phyloP scores from a whole-genome alignment of 2,888 invertebrate species.

The Notocelia uddmanniana region DNA sequence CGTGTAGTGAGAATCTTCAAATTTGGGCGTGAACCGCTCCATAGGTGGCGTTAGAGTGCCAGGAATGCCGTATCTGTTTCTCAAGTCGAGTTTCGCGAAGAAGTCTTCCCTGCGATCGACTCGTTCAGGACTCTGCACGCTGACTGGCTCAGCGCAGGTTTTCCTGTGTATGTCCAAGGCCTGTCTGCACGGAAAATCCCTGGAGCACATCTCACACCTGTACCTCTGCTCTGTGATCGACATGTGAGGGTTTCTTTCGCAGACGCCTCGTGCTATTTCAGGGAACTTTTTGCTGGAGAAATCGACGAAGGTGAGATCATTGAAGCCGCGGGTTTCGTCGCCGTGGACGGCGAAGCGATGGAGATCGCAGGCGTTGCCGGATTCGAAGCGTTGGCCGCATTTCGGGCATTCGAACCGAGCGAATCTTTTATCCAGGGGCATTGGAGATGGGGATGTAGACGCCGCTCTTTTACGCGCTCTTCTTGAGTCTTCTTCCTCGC shows the following conservation, averaged over 20 bases:
- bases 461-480: conserved; percentile 76
- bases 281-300: conserved; percentile 93
- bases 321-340: conserved; percentile 87
- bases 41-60: conserved; percentile 77
- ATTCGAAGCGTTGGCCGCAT: conserved; percentile 91
- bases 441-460: conserved; percentile 71
- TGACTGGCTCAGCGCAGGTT: conserved; percentile 70
- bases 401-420: conserved; percentile 88
- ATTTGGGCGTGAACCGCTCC: conserved; percentile 76
- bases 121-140: conserved; percentile 83
- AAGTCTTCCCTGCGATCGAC: conserved; percentile 90
- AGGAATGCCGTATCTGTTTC: conserved; percentile 87
- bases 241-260: conserved; percentile 88
- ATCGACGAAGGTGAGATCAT: conserved; percentile 91
- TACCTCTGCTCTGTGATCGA: conserved; percentile 87
- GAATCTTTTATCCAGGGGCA: conserved; percentile 74
- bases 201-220: conserved; percentile 89
- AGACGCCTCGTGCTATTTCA: conserved; percentile 90
- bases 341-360: conserved; percentile 89
- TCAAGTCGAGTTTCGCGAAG: conserved; percentile 92
- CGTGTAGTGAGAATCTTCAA: conserved; percentile 71
- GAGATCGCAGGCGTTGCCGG: conserved; percentile 89
- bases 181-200: conserved; percentile 90
- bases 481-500: conserved; percentile 76
- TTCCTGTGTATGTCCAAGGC: conserved; percentile 89